These are phyloP conservation scores for Hymenopus coronatus DNA, from an alignment of 2,888 invertebrate genomes.

Conservation along the genomic window DNA sequence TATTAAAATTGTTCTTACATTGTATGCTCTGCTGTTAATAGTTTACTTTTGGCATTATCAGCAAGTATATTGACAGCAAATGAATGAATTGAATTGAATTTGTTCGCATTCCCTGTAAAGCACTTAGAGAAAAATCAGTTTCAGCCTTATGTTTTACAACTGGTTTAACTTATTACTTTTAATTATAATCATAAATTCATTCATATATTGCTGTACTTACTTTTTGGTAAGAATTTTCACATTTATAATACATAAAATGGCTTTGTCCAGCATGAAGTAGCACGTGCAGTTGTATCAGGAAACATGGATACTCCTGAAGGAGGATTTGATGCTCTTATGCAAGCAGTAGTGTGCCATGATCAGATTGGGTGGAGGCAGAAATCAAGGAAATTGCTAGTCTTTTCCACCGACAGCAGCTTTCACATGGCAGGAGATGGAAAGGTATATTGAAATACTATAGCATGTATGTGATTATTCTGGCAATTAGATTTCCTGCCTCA, in stretches of 20 bases:
- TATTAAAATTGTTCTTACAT: no score
- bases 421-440: slow-evolving; percentile 99
- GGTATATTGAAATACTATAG: slow-evolving; percentile 49
- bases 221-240: background rate
- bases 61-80: no score
- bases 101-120: no score
- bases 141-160: no score
- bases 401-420: slow-evolving; percentile 97
- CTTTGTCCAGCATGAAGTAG: slow-evolving; percentile 64
- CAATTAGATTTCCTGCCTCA: no score
- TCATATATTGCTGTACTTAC: background rate
- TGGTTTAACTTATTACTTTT: no score
- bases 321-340: slow-evolving; percentile 99
- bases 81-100: no score
- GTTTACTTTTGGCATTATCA: no score
- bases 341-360: slow-evolving; percentile 86
- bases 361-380: slow-evolving; percentile 94
- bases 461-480: no score
- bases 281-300: slow-evolving; percentile 83
- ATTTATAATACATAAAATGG: background rate
- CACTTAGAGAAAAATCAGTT: no score
- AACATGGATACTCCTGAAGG: slow-evolving; percentile 98
- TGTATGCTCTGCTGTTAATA: no score
- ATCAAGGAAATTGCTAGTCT: slow-evolving; percentile 91
- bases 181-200: no score